Percentiles rank a stretch among this genome's conserved stretches.
Conservation (phyloP, 2,888 invertebrate genomes). For the Cremastinae sp. region DNA sequence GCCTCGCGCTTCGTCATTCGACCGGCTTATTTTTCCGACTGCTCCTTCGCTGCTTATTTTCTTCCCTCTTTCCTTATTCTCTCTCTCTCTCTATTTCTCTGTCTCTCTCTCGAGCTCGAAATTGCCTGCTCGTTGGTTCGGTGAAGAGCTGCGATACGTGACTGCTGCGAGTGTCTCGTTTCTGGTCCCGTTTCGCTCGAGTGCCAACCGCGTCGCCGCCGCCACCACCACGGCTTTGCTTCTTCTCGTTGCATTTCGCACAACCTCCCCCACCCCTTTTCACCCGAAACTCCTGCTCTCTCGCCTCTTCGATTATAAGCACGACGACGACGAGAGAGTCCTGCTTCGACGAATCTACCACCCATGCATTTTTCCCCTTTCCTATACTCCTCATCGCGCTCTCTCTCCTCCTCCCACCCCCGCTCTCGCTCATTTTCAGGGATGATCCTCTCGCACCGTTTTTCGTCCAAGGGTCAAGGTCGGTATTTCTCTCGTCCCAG, state of each 20-base stretch:
- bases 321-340: not conserved
- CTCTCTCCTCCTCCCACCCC: conserved; percentile 11
- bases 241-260: conserved; percentile 73
- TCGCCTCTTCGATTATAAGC: too few relatives aligned
- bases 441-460: too few relatives aligned
- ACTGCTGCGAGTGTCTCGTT: conserved; percentile 65
- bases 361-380: conserved; percentile 11
- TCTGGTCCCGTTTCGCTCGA: conserved; percentile 76
- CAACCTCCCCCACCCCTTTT: conserved; percentile 71
- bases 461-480: too few relatives aligned
- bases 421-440: conserved; percentile 40
- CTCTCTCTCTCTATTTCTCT: conserved; percentile 1
- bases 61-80: not conserved
- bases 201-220: conserved; percentile 72
- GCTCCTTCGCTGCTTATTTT: not conserved
- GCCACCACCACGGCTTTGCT: conserved; percentile 53
- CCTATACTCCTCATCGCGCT: conserved; percentile 13
- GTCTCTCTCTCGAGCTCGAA: conserved; percentile 54
- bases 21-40: conserved; percentile 8
- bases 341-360: conserved; percentile 3
- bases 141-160: conserved; percentile 68
- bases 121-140: conserved; percentile 42
- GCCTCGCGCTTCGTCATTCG: conserved; percentile 20
- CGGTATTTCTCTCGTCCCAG: not conserved
- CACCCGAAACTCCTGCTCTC: conserved; percentile 73